Conservation (phyloP, 2,113 vertebrate genomes). For the Tragulus kanchil region DNA sequence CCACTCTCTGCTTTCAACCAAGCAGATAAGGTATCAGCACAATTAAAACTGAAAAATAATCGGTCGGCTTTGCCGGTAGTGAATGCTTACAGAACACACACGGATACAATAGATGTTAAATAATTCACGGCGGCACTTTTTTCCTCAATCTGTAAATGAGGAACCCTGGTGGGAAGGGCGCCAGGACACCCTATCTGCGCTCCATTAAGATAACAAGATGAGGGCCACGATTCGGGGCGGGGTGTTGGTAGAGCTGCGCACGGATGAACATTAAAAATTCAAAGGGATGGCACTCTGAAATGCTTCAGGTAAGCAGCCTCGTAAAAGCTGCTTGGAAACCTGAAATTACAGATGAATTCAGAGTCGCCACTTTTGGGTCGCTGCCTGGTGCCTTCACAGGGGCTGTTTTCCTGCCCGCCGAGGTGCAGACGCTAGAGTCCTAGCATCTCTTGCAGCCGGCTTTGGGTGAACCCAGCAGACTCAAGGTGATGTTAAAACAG, state of each 20-base stretch:
- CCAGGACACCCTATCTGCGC: slow-evolving; percentile 89
- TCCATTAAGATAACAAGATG: slow-evolving; percentile 97
- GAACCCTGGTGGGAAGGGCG: slow-evolving; percentile 88
- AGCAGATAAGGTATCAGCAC: slow-evolving; percentile 93
- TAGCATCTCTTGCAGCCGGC: slow-evolving; percentile 35
- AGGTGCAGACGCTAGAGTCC: not conserved
- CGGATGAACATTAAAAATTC: slow-evolving; percentile 83
- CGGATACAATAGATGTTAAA: slow-evolving; percentile 90
- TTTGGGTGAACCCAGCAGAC: slow-evolving; percentile 55
- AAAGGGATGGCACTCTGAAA: slow-evolving; percentile 65
- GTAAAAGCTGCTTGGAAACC: slow-evolving; percentile 76
- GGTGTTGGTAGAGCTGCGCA: not conserved
- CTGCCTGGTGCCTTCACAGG: slow-evolving; percentile 38
- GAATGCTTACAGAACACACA: slow-evolving; percentile 91
- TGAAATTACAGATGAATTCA: slow-evolving; percentile 77
- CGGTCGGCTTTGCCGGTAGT: slow-evolving; percentile 87
- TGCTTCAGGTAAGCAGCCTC: slow-evolving; percentile 65
- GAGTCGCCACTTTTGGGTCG: not conserved
- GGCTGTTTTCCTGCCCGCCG: not conserved
- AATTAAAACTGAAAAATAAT: slow-evolving; percentile 97
- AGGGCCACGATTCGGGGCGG: slow-evolving; percentile 59
- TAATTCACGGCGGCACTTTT: slow-evolving; percentile 94
- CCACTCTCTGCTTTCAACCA: slow-evolving; percentile 91
- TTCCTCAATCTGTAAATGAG: slow-evolving; percentile 95
- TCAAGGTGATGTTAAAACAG: slow-evolving; percentile 66